phyloP scores from a whole-genome alignment of 2,888 invertebrate species.

The Tuta absoluta region DNA sequence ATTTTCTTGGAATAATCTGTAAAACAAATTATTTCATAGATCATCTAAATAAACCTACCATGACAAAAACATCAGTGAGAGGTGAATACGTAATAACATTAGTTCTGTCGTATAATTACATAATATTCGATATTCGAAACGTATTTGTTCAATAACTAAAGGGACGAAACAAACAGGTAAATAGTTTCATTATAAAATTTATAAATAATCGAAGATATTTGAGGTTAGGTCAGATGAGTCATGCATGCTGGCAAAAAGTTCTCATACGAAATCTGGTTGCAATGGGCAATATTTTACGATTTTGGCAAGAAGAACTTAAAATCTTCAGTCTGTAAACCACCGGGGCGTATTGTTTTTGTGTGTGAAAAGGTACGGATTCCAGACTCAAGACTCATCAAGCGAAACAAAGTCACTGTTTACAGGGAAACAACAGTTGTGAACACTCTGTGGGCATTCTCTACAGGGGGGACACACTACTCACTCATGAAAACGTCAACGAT shows the following conservation, averaged over 20 bases:
- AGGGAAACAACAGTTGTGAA: not conserved
- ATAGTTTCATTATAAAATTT: not conserved
- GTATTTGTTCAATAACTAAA: not conserved
- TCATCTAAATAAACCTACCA: not conserved
- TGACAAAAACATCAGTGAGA: too few relatives aligned
- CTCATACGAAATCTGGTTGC: not conserved
- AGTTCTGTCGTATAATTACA: too few relatives aligned
- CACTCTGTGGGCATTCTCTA: not conserved
- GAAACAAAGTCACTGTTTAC: slow-evolving; percentile 19
- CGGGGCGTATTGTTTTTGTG: slow-evolving; percentile 8
- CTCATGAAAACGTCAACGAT: slow-evolving; percentile 80
- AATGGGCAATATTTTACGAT: slow-evolving; percentile 7
- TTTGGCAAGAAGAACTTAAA: slow-evolving; percentile 6
- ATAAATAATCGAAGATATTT: not conserved
- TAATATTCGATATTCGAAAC: not conserved
- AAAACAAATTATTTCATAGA: not conserved
- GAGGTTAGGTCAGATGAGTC: slow-evolving; percentile 3
- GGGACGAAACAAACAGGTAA: not conserved
- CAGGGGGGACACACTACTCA: slow-evolving; percentile 51
- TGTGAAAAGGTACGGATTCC: slow-evolving; percentile 7
- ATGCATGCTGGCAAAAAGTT: not conserved
- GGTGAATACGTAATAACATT: too few relatives aligned
- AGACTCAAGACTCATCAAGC: slow-evolving; percentile 8
- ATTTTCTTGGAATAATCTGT: not conserved
- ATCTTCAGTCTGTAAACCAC: slow-evolving; percentile 19